Evolutionary conservation across 2,888 invertebrate species (phyloP).

Genomic region (Catocala nupta): DNA sequence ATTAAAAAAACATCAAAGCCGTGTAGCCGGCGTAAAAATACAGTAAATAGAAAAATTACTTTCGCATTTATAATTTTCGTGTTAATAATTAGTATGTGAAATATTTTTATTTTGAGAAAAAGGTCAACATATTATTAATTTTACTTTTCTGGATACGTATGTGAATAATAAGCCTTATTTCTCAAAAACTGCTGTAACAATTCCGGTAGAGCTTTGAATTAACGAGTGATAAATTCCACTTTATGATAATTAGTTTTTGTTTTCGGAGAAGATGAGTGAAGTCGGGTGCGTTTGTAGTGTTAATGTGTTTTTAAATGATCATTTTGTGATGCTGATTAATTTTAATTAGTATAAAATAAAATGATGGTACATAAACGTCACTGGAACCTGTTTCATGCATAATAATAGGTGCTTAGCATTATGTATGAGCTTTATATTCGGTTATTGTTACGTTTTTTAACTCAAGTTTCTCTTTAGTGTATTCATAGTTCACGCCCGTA

Average conservation of each 20-base stretch:
- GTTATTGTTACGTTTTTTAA: background rate
- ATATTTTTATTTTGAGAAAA: too few relatives aligned
- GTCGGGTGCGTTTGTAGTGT: slow-evolving; percentile 22
- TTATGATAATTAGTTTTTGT: slow-evolving; percentile 23
- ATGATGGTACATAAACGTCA: slow-evolving; percentile 12
- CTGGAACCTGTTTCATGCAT: background rate
- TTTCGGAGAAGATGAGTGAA: slow-evolving; percentile 22
- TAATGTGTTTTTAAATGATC: slow-evolving; percentile 29
- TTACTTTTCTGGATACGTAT: background rate
- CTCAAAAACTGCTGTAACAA: slow-evolving; percentile 32
- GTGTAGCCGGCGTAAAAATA: too few relatives aligned
- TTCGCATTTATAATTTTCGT: too few relatives aligned
- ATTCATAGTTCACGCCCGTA: too few relatives aligned
- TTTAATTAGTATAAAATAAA: slow-evolving; percentile 23
- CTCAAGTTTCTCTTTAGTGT: background rate
- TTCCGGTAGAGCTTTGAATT: slow-evolving; percentile 34
- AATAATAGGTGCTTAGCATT: background rate
- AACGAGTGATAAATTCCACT: slow-evolving; percentile 31
- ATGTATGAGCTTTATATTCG: too few relatives aligned
- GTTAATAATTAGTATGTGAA: too few relatives aligned
- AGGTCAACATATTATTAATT: too few relatives aligned
- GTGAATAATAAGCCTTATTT: slow-evolving; percentile 23
- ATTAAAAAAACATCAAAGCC: too few relatives aligned
- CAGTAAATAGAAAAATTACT: too few relatives aligned
- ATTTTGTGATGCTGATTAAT: slow-evolving; percentile 28